Evolutionary conservation across 2,888 invertebrate genomes (phyloP), one percentile per base, ranked within the genome.

Genomic region (Leptopilina syphax): DNA sequence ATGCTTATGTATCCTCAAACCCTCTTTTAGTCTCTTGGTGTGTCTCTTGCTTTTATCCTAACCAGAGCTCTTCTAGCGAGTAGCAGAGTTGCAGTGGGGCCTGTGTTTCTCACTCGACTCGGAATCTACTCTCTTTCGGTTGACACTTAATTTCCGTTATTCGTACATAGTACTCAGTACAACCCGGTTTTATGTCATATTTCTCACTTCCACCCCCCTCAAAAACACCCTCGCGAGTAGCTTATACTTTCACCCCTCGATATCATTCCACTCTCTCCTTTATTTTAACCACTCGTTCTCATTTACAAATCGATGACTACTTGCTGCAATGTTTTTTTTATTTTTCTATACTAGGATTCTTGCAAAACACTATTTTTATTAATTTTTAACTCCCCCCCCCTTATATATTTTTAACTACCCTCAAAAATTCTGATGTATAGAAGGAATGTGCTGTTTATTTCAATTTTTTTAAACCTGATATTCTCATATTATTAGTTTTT

Each of bases 71-170:
- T 47, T 34, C 34, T 34, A 34, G 34, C 34, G 34, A 34, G 34
- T 34, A 34, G 34, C 34, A 82, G 80, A 79, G 77, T 81, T 83
- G 82, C 80, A 79, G 81, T 81, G 82, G 79, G 80, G 83, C 34
- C 9, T 80, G 77, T 83, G 80, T 68, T 81, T 79, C 83, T 83
- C 84, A 80, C 85, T 83, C 85, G 79, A 80, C 84, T 82, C 83
- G 81, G 34, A 57, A 82, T 84, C 84, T 83, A 77, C 85, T 85
- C 87, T 87, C 86, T 87, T 87, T 89, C 86, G 85, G 90, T 91
- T 92, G 92, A 92, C 92, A 92, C 91, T 92, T 92, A 91, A 91
- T 92, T 91, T 92, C 92, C 91, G 92, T 89, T 91, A 91, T 91
- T 91, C 90, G 90, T 91, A 91, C 90, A 88, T 89, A 88, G 88